Base-by-base conservation (phyloP, 1,140 invertebrate genomes). In the Oppia nitens region DNA sequence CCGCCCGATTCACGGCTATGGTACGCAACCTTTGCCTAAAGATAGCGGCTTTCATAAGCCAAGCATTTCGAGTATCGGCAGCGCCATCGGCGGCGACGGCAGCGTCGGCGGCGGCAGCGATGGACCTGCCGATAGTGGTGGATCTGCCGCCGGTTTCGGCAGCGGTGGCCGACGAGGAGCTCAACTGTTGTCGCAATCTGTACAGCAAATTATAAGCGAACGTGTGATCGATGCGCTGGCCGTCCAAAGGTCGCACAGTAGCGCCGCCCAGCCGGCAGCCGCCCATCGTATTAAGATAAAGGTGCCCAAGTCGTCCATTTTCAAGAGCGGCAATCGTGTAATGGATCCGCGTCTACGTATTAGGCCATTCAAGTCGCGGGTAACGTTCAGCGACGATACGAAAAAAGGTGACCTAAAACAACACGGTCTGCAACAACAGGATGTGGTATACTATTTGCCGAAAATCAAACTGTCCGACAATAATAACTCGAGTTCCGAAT, bases 301-400 rank as follows among this genome's bases (percentile, higher is more conserved):
- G 23, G 47, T 23, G 25, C 20, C 6, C 17, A 57, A 57, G 40
- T n/a, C n/a, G n/a, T 57, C 56, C 9, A 3, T 57, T 45, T 48
- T 57, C n/a, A 57, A 57, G 25, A 12, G 50, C 20, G n/a, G 50
- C 20, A n/a, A 6, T 25, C 40, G 56, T 12, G 11, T n/a, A 3
- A 53, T 20, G 21, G 59, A 60, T 26, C 59, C 53, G 0, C 27
- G 47, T 26, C 24, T 60, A 3, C 11, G 26, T 3, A 60, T 60
- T 14, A 17, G 47, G 20, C 59, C 59, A 20, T 60, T 60, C 48
- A 32, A 45, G 23, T 60, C 59, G 45, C 47, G 48, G 25, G 59
- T 60, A 1, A 60, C 59, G 1, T 60, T 60, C 26, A 55, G 53
- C 53, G 53, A 55, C 11, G 59, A 60, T 21, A 55, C 53, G 25